Evolutionary conservation across 2,113 vertebrate species (phyloP).

Genomic region (Pygoscelis antarcticus): DNA sequence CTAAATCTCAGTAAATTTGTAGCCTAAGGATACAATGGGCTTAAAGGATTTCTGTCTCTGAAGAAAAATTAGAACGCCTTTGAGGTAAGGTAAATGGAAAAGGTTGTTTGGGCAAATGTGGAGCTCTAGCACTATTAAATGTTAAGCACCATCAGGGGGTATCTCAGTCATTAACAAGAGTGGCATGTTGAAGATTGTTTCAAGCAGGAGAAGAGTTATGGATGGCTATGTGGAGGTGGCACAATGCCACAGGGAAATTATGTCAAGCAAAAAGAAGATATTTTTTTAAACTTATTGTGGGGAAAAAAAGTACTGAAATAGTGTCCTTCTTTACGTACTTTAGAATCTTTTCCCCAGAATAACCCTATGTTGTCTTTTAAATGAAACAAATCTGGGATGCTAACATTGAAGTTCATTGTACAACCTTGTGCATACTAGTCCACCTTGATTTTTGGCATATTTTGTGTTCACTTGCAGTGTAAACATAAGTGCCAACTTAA

Average conservation of each 20-base stretch:
- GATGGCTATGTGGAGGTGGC: slow-evolving; percentile 71
- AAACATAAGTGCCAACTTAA: not conserved
- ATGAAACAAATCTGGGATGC: not conserved
- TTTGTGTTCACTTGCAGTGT: not conserved
- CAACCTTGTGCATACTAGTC: not conserved
- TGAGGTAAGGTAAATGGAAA: slow-evolving; percentile 95
- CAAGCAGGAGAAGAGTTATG: slow-evolving; percentile 81
- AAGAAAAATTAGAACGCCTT: slow-evolving; percentile 97
- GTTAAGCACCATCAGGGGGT: slow-evolving; percentile 88
- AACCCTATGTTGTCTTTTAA: not conserved
- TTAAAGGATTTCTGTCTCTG: slow-evolving; percentile 99
- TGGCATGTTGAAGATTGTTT: slow-evolving; percentile 82
- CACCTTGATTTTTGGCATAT: not conserved
- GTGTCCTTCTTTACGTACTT: not conserved
- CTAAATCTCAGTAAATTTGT: slow-evolving; percentile 98
- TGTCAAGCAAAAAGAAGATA: slow-evolving; percentile 71
- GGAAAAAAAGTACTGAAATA: slow-evolving; percentile 43
- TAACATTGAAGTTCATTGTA: not conserved
- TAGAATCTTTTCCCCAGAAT: not conserved
- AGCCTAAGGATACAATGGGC: slow-evolving; percentile 93
- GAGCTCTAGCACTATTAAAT: slow-evolving; percentile 89
- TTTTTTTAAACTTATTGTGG: slow-evolving; percentile 61
- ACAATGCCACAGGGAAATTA: slow-evolving; percentile 76
- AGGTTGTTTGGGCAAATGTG: slow-evolving; percentile 89
- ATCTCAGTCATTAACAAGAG: slow-evolving; percentile 87